Evolutionary conservation across 1,140 invertebrate species (phyloP), one percentile per base, ranked within the genome.

Genomic region (Diuraphis noxia): DNA sequence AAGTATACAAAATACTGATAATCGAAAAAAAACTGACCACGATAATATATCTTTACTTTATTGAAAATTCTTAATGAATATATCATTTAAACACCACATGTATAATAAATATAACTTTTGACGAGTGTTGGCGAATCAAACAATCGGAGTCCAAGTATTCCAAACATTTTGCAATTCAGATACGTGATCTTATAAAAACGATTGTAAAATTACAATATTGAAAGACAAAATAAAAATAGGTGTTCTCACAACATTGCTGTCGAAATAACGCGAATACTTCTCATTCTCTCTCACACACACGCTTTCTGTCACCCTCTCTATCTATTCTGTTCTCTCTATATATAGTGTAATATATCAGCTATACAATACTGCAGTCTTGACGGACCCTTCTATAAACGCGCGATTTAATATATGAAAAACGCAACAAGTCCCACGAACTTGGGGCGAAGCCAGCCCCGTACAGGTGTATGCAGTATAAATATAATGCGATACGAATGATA

Each of bases 381-480:
- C 36, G 79, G 79, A 38, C 36, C 79, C 79, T 81, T 81, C 23
- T 40, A 40, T 79, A 81, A 23, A 40, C 79, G 36, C 9, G 9
- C 79, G 3, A 40, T 25, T 38, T 81, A 40, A 38, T 81, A 81
- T 84, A 43, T 19, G 81, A 84, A 86, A 46, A 49, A 86, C 30
- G 84, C 84, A 86, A 86, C 84, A 86, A 86, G 84, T 86, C 36
- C 9, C 23, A 49, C 7, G 25, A 49, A 86, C 43, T 86, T 86
- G 84, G 84, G 41, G 84, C 30, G 43, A 86, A 49, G 84, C 84
- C 84, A 86, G 43, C 81, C 30, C 40, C n/a, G 5, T 72, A 72
- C 56, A 72, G 30, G 40, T 43, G 82, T 84, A n/a, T n/a, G n/a
- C 23, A 72, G 56, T 72, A 72, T n/a, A 72, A 72, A 72, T 72